These are phyloP conservation scores for Ataeniobius toweri DNA, from an alignment of 2,797 vertebrate species.

Conservation along the genomic window DNA sequence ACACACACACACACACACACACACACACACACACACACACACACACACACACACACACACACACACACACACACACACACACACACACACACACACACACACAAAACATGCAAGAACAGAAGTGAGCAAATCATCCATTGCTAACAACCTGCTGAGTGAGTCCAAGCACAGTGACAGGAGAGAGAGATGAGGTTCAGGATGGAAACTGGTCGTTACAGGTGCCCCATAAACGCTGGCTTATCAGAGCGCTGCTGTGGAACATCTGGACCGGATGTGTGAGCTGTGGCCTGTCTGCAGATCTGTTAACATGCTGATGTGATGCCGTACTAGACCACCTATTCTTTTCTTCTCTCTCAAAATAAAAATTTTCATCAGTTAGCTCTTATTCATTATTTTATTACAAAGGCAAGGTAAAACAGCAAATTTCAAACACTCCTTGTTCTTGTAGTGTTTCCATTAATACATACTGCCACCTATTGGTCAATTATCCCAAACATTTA, in stretches of 20 bases:
- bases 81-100: constrained; percentile 6
- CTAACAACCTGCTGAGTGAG: constrained; percentile 12
- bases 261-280: constrained; percentile 28
- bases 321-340: neutral
- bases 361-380: neutral
- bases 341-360: neutral
- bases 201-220: neutral
- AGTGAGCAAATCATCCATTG: constrained; percentile 15
- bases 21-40: constrained; percentile 3
- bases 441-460: constrained; percentile 3
- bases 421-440: too few species aligned
- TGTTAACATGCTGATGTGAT: constrained; percentile 9
- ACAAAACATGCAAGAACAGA: neutral
- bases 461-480: constrained; percentile 61
- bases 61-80: constrained; percentile 9
- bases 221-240: constrained; percentile 10
- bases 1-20: constrained; percentile 7
- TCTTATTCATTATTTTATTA: neutral
- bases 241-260: constrained; percentile 17
- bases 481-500: constrained; percentile 6
- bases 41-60: constrained; percentile 3
- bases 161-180: neutral
- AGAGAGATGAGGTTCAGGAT: constrained; percentile 6
- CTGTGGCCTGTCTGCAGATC: constrained; percentile 16
- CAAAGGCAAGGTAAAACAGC: neutral